phyloP scores from a whole-genome alignment of 2,888 invertebrate species.

The Nephrotoma flavescens region DNA sequence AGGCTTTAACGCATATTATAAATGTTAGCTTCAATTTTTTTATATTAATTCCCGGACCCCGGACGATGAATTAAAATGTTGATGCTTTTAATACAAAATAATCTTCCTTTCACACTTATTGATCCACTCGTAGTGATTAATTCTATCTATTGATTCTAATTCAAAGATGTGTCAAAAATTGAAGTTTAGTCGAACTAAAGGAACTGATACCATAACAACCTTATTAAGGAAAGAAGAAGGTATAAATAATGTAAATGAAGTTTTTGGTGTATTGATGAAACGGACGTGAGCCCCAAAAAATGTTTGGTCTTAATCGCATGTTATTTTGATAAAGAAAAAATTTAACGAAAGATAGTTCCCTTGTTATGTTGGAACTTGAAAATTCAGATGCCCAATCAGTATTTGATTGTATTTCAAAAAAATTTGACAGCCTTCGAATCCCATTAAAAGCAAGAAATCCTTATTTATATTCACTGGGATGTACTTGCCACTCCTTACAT shows the following conservation, averaged over 20 bases:
- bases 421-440: not conserved
- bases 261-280: constrained; percentile 2
- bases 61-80: not conserved
- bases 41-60: too few species aligned
- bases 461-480: not conserved
- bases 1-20: too few species aligned
- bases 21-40: too few species aligned
- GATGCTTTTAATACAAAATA: constrained; percentile 1
- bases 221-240: constrained; percentile 5
- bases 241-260: not conserved
- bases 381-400: constrained; percentile 13
- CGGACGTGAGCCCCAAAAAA: not conserved
- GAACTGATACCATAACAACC: constrained; percentile 4
- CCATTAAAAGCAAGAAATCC: not conserved
- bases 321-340: not conserved
- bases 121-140: not conserved
- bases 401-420: not conserved
- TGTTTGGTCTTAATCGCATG: not conserved
- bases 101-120: not conserved
- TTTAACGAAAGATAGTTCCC: not conserved
- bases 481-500: not conserved
- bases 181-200: constrained; percentile 3
- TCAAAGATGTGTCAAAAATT: not conserved
- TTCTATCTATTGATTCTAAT: not conserved
- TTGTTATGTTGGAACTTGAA: constrained; percentile 9